Percentiles rank a stretch among this genome's conserved stretches.
These are phyloP conservation scores for Ibycter americanus DNA, from an alignment of 2,797 vertebrate species.

Conservation along the genomic window DNA sequence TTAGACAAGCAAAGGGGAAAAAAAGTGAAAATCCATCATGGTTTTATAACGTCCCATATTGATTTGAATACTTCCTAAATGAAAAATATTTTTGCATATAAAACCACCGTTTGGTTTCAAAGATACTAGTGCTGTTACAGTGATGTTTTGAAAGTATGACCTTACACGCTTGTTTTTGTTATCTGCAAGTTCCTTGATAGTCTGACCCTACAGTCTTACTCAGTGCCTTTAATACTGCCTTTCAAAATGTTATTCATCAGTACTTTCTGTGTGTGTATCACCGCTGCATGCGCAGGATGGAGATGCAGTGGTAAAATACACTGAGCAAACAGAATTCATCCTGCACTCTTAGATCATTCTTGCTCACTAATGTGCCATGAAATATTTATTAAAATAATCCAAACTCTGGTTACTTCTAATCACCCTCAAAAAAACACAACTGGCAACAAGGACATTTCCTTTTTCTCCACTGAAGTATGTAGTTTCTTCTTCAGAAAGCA, in stretches of 20 bases:
- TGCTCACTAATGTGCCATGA: not conserved
- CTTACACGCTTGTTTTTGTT: not conserved
- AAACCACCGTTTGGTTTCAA: not conserved
- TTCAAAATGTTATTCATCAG: not conserved
- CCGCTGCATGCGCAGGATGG: not conserved
- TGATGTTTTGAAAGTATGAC: not conserved
- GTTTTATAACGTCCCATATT: not conserved
- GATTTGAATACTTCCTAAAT: not conserved
- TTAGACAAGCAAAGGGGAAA: not conserved
- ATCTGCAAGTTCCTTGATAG: not conserved
- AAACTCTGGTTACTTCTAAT: not conserved
- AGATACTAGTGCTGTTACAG: not conserved
- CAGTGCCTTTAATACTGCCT: not conserved
- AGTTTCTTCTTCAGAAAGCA: not conserved
- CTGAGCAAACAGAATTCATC: not conserved
- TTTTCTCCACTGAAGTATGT: not conserved
- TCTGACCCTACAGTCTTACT: not conserved
- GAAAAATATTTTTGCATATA: not conserved
- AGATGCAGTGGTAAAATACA: not conserved
- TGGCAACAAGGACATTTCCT: not conserved
- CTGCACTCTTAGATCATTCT: not conserved
- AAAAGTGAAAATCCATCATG: not conserved
- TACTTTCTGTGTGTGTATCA: not conserved
- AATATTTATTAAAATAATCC: not conserved
- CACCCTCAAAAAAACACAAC: not conserved